Conservation (phyloP, 2,113 vertebrate genomes). For the Malurus cyaneus region DNA sequence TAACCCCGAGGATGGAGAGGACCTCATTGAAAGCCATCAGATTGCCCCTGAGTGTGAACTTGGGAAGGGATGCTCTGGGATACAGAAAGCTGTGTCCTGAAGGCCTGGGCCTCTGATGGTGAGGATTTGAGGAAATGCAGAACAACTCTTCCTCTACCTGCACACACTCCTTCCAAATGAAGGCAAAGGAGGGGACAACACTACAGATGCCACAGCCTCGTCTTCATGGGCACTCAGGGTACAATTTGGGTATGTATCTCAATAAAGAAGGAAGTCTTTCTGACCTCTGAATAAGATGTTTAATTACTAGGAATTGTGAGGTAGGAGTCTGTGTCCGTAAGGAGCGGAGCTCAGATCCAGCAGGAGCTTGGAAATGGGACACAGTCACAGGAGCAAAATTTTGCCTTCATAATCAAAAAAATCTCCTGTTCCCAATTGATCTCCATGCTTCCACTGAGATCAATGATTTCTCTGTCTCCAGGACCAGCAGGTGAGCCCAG, state of each 20-base stretch:
- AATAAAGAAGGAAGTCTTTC: background rate
- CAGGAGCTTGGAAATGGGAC: background rate
- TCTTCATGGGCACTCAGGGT: background rate
- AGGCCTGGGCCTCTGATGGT: background rate
- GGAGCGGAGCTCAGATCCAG: background rate
- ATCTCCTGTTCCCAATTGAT: background rate
- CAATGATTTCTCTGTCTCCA: background rate
- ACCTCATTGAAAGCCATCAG: background rate
- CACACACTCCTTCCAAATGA: background rate
- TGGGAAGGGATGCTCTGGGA: background rate
- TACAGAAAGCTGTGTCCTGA: background rate
- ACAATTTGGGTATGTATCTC: background rate
- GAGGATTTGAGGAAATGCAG: background rate
- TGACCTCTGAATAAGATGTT: background rate
- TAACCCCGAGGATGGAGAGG: background rate
- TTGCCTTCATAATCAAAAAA: background rate
- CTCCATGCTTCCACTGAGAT: background rate
- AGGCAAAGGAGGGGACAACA: background rate
- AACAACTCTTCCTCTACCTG: background rate
- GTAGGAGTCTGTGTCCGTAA: background rate
- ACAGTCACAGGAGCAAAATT: background rate
- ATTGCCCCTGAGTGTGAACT: background rate
- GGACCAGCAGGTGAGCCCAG: slow-evolving; percentile 21
- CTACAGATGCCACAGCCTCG: rapidly evolving
- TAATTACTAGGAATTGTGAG: background rate